Percentiles rank a stretch among this genome's conserved stretches.
phyloP scores from a whole-genome alignment of 2,888 invertebrate genomes.

The Eilema depressum region DNA sequence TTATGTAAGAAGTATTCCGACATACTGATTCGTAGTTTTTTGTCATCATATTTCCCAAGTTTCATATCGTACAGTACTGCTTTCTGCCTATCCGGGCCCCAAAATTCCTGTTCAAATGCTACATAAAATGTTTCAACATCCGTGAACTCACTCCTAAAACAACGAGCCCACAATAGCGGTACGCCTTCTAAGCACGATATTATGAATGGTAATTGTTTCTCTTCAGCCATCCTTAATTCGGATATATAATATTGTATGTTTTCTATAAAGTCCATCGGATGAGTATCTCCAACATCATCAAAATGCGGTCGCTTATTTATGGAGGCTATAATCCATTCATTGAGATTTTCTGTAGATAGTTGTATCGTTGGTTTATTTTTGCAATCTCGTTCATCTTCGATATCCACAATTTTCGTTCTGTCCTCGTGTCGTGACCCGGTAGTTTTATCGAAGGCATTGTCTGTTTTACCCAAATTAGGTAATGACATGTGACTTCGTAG shows the following conservation, averaged over 20 bases:
- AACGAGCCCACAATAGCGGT: slow-evolving; percentile 82
- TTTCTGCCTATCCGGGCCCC: slow-evolving; percentile 81
- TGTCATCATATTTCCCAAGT: slow-evolving; percentile 79
- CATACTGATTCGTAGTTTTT: slow-evolving; percentile 73
- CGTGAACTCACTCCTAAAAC: slow-evolving; percentile 77
- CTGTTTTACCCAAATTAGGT: slow-evolving; percentile 79
- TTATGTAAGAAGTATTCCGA: slow-evolving; percentile 83
- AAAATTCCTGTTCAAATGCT: slow-evolving; percentile 82
- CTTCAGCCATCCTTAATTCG: slow-evolving; percentile 73
- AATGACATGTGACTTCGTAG: slow-evolving; percentile 83
- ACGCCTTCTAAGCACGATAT: slow-evolving; percentile 81
- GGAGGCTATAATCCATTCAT: slow-evolving; percentile 78
- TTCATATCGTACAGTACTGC: slow-evolving; percentile 81
- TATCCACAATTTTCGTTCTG: slow-evolving; percentile 74
- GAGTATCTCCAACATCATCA: slow-evolving; percentile 77
- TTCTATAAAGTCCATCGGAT: slow-evolving; percentile 83
- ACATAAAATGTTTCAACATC: slow-evolving; percentile 72
- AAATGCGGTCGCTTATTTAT: slow-evolving; percentile 79
- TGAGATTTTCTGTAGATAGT: slow-evolving; percentile 74
- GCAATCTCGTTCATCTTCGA: slow-evolving; percentile 70
- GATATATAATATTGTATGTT: slow-evolving; percentile 78
- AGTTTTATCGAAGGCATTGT: slow-evolving; percentile 65
- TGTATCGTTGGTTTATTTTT: slow-evolving; percentile 62
- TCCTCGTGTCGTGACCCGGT: slow-evolving; percentile 61
- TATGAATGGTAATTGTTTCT: slow-evolving; percentile 78